phyloP scores from a whole-genome alignment of 2,888 invertebrate species.

The Amphimallon solstitiale region DNA sequence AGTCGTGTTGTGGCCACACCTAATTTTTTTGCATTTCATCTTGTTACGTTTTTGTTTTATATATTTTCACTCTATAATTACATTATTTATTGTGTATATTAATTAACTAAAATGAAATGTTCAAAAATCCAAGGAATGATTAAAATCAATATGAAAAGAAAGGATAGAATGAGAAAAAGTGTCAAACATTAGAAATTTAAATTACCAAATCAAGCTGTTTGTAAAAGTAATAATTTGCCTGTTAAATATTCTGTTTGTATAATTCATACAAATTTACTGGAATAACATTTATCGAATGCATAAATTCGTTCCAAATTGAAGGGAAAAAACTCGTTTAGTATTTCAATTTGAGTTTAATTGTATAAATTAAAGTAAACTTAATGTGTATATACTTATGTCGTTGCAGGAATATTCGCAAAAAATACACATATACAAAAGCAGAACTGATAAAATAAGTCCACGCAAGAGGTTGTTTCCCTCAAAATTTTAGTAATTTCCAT shows the following conservation, averaged over 20 bases:
- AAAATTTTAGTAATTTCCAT: slow-evolving; percentile 38
- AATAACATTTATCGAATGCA: slow-evolving; percentile 35
- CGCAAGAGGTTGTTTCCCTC: slow-evolving; percentile 12
- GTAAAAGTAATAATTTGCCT: slow-evolving; percentile 39
- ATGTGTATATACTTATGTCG: not conserved
- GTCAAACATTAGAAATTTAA: not conserved
- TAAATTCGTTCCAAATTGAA: slow-evolving; percentile 38
- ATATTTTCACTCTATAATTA: no score
- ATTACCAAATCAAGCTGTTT: slow-evolving; percentile 23
- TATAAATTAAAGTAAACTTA: slow-evolving; percentile 44
- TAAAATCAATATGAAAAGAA: no score
- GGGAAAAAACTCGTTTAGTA: slow-evolving; percentile 39
- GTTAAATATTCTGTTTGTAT: slow-evolving; percentile 39
- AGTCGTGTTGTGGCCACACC: no score
- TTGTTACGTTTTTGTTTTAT: no score
- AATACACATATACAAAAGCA: slow-evolving; percentile 11
- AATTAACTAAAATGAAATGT: no score
- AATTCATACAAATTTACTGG: slow-evolving; percentile 32
- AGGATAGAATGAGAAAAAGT: no score
- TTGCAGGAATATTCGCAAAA: slow-evolving; percentile 18
- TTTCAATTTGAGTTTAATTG: slow-evolving; percentile 45
- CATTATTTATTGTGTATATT: no score
- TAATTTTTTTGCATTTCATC: no score
- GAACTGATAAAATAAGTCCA: not conserved
- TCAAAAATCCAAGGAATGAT: no score